Percentiles rank a stretch among this genome's conserved stretches.
Conservation (phyloP, 2,113 vertebrate species). For the Bos taurus region DNA sequence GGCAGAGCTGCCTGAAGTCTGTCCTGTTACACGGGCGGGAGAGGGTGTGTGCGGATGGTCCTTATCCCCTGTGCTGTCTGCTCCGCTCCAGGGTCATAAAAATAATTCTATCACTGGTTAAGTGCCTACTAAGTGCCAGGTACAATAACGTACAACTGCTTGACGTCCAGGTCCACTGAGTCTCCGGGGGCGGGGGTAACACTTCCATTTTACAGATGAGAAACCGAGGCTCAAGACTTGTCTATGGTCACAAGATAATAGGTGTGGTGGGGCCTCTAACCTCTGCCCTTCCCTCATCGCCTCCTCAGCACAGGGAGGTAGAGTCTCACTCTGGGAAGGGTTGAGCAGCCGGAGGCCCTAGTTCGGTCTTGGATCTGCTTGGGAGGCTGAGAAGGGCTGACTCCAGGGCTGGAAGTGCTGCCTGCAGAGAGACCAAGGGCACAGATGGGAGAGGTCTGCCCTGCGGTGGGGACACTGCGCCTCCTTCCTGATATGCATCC, state of each 20-base stretch:
- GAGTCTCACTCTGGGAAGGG: not conserved
- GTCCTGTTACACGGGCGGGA: accelerated
- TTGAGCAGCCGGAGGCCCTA: not conserved
- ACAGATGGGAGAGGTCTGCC: not conserved
- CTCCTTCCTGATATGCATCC: not conserved
- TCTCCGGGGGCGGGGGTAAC: not conserved
- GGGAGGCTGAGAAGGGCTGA: not conserved
- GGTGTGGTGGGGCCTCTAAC: not conserved
- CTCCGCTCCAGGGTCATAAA: not conserved
- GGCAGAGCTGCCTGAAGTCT: not conserved
- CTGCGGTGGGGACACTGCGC: accelerated
- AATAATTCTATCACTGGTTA: not conserved
- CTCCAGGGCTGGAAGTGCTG: not conserved
- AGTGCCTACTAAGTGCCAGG: not conserved
- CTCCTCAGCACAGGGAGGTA: not conserved
- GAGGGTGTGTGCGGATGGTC: not conserved
- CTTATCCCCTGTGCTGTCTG: not conserved
- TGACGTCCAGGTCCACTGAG: not conserved
- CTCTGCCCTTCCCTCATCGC: not conserved
- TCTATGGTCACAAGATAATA: not conserved
- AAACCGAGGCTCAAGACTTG: not conserved
- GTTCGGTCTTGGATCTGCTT: not conserved
- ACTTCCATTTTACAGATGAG: not conserved
- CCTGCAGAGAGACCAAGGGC: not conserved
- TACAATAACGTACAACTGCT: accelerated